Percentiles rank a stretch among this genome's conserved stretches.
Conservation (phyloP, 2,797 vertebrate genomes). For the Jordanella pulchra region DNA sequence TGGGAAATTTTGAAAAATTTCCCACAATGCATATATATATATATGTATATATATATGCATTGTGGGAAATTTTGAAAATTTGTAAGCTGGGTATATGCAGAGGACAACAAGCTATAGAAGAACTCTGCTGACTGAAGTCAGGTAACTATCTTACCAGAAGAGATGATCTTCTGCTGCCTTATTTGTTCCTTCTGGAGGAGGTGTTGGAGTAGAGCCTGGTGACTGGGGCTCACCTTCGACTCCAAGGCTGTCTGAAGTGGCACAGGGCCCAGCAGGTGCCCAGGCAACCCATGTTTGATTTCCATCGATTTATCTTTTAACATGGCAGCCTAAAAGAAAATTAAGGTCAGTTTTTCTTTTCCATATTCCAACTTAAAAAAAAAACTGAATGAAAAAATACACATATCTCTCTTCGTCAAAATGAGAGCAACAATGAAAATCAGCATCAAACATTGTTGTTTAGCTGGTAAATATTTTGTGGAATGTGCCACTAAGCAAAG, state of each 20-base stretch:
- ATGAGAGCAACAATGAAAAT: conserved; percentile 15
- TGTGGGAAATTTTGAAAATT: background rate
- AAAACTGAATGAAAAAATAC: conserved; percentile 9
- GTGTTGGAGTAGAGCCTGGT: conserved; percentile 97
- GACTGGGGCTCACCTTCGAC: conserved; percentile 93
- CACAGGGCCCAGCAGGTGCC: conserved; percentile 86
- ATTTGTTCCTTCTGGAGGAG: conserved; percentile 97
- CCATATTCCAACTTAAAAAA: background rate
- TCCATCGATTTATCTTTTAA: conserved; percentile 91
- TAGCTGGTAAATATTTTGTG: conserved; percentile 48
- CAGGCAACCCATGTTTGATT: conserved; percentile 85
- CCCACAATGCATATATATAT: too few species aligned
- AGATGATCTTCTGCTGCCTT: conserved; percentile 94
- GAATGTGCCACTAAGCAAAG: conserved; percentile 69
- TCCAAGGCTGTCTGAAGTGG: conserved; percentile 86
- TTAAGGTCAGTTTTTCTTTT: background rate
- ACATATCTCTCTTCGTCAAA: conserved; percentile 5
- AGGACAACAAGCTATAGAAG: background rate
- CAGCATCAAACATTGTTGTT: conserved; percentile 19
- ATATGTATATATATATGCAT: too few species aligned
- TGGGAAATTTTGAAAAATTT: background rate
- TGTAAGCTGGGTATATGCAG: background rate
- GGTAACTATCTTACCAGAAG: conserved; percentile 81
- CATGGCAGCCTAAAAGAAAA: conserved; percentile 82
- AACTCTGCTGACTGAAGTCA: conserved; percentile 1